Conservation (phyloP, 2,113 vertebrate genomes). For the Notarius lentiginosus region DNA sequence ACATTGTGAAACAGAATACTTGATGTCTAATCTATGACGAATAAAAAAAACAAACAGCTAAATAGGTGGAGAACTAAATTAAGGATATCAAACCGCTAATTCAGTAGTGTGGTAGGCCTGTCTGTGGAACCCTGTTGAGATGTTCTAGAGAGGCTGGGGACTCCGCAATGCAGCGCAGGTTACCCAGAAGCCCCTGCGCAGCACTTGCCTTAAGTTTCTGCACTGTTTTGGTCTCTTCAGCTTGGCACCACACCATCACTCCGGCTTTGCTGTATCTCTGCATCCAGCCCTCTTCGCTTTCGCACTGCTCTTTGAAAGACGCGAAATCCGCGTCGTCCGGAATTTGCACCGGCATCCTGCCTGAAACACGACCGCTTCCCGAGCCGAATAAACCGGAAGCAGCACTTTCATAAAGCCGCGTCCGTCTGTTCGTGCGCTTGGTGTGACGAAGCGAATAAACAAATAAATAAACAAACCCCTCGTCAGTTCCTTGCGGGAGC, state of each 20-base stretch:
- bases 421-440: neutral
- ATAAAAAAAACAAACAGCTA: neutral
- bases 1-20: neutral
- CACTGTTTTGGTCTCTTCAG: constrained; percentile 73
- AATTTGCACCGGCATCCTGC: constrained; percentile 79
- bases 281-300: constrained; percentile 79
- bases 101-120: too few species aligned
- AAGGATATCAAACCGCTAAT: neutral
- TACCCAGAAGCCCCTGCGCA: neutral
- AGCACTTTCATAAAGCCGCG: constrained; percentile 30
- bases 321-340: constrained; percentile 81
- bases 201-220: constrained; percentile 87
- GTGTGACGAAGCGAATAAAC: neutral
- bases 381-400: constrained; percentile 13
- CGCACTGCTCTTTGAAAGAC: constrained; percentile 81
- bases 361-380: constrained; percentile 8
- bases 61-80: too few species aligned
- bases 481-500: neutral
- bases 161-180: constrained; percentile 17
- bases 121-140: too few species aligned
- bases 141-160: too few species aligned
- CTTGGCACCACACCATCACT: constrained; percentile 78
- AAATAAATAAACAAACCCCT: neutral
- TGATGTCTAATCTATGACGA: neutral
- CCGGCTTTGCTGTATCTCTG: constrained; percentile 79